Base-by-base conservation (phyloP, 2,888 invertebrate species). In the Drosophila birchii region DNA sequence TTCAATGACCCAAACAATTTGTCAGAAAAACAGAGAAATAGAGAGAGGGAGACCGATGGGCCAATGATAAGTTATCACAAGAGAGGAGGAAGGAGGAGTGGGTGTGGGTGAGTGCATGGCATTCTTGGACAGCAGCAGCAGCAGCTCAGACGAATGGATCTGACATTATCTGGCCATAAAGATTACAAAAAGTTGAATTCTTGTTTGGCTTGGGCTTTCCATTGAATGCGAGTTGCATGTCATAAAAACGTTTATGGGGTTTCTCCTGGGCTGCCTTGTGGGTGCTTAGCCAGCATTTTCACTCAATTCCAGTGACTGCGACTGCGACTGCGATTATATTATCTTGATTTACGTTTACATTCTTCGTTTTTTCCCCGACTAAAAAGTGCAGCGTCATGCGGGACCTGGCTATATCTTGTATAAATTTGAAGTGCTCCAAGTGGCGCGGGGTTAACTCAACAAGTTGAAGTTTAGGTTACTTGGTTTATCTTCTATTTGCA, bases 91-190 rank as follows among this genome's bases (percentile, higher is more conserved):
- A 26, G 26, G 20, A 11, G 12, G 16, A 18, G 9, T 18, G 36
- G 11, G 32, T 11, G 23, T 14, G n/a, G 26, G 11, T 20, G 59
- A 36, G 12, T 23, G 56, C 45, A 39, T 41, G 58, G 18, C 36
- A 54, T 54, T 68, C 61, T 54, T 61, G 16, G 61, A 26, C 26
- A 26, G 32, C 54, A 51, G 51, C 26, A 26, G 32, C 54, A 51
- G 51, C 59, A 53, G 69, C 68, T 68, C 76, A 79, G 84, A 74
- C 79, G 79, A 79, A 84, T 86, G 88, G 83, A 78, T 88, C 86
- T 86, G 85, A 88, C 88, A 83, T 80, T 86, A 88, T 86, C 85
- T 86, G 81, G 81, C 81, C 76, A 79, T 81, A 79, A 86, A 86
- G 85, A 86, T 86, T 81, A 86, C 85, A 81, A 53, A 54, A 54